phyloP scores from a whole-genome alignment of 2,888 invertebrate species.

The Epinotia demarniana region DNA sequence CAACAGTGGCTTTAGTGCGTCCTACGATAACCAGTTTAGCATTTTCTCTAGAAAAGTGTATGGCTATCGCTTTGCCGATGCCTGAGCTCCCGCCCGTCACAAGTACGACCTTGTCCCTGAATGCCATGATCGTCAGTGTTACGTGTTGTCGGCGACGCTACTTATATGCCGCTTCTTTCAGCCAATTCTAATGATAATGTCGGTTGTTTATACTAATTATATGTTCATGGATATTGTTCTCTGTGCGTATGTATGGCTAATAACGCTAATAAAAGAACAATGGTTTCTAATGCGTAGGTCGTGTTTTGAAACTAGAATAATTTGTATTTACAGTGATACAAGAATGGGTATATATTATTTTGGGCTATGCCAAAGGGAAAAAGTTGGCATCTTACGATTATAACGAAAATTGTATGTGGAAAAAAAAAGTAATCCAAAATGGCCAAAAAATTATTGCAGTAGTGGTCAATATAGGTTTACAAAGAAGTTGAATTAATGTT shows the following conservation, averaged over 20 bases:
- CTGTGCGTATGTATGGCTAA: neutral
- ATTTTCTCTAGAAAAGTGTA: constrained; percentile 45
- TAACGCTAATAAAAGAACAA: neutral
- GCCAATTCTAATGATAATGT: constrained; percentile 5
- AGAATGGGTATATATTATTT: too few species aligned
- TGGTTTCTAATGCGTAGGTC: neutral
- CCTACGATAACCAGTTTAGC: constrained; percentile 45
- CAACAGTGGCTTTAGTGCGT: constrained; percentile 32
- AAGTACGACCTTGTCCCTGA: constrained; percentile 44
- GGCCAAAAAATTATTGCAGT: too few species aligned
- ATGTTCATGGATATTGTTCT: neutral
- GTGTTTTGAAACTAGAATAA: too few species aligned
- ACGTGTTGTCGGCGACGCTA: neutral
- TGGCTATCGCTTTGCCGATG: constrained; percentile 44
- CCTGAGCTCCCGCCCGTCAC: constrained; percentile 47
- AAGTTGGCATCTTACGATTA: too few species aligned
- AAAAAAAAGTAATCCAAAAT: too few species aligned
- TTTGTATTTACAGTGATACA: too few species aligned
- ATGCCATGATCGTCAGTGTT: constrained; percentile 39
- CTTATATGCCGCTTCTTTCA: constrained; percentile 37
- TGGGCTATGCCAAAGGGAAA: too few species aligned
- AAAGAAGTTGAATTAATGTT: too few species aligned
- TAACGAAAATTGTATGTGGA: too few species aligned
- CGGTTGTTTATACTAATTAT: neutral
- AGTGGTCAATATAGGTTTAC: too few species aligned